These are phyloP conservation scores for Onchidella celtica DNA, from an alignment of 2,888 invertebrate species.

Conservation along the genomic window DNA sequence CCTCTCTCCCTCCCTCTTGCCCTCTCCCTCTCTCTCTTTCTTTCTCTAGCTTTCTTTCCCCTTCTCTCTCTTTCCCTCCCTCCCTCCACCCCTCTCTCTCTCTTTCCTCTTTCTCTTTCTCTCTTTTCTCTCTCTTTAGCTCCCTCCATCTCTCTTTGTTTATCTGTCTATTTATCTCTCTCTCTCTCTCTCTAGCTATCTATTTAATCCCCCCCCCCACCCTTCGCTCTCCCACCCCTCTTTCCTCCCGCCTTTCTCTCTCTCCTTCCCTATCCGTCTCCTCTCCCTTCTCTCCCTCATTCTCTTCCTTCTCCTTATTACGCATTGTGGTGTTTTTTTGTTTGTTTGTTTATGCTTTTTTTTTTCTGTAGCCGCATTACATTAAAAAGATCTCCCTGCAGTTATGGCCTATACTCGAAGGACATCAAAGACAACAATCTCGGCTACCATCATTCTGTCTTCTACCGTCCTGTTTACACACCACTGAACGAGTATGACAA, in stretches of 20 bases:
- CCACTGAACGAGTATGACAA: too few species aligned
- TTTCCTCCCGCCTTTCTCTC: background rate
- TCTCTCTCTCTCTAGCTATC: background rate
- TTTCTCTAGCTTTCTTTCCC: background rate
- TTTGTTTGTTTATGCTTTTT: too few species aligned
- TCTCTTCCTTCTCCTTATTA: background rate
- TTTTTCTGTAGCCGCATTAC: too few species aligned
- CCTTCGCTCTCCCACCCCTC: background rate
- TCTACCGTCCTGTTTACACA: too few species aligned
- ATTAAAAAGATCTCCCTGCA: too few species aligned
- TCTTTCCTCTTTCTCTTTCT: background rate
- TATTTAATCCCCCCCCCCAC: too few species aligned
- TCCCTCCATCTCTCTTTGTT: background rate
- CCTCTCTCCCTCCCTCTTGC: constrained; percentile 1
- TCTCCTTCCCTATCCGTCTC: background rate
- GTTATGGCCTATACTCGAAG: too few species aligned
- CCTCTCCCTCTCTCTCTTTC: background rate
- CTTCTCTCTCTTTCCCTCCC: background rate
- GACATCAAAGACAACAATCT: too few species aligned
- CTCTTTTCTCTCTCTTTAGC: background rate
- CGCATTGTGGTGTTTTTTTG: too few species aligned
- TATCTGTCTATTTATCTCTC: constrained; percentile 2
- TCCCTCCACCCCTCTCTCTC: background rate
- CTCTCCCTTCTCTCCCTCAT: too few species aligned
- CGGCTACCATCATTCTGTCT: too few species aligned